Evolutionary conservation across 2,113 vertebrate genomes (phyloP).

Genomic region (Uropsilus gracilis): DNA sequence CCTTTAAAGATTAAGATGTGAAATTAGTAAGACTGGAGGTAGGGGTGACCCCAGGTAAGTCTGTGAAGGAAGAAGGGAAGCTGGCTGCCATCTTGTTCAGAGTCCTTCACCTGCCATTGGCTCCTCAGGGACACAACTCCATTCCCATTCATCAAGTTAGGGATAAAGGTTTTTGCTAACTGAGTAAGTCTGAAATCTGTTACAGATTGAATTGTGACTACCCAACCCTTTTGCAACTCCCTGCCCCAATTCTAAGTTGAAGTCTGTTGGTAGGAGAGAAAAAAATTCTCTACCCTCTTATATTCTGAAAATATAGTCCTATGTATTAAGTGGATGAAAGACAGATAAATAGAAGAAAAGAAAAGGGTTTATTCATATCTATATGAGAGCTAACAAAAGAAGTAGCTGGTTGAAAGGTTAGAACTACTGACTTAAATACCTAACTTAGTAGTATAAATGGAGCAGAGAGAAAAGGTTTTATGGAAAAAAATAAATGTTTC

Average conservation of each 20-base stretch:
- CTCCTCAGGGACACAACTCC: neutral
- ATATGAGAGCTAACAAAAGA: neutral
- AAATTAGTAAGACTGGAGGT: neutral
- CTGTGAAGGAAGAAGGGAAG: neutral
- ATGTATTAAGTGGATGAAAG: neutral
- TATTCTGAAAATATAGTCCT: neutral
- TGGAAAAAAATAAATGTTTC: neutral
- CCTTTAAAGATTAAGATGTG: neutral
- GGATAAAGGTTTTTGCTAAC: neutral
- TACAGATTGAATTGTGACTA: neutral
- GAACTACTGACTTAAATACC: neutral
- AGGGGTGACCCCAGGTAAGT: neutral
- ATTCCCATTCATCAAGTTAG: neutral
- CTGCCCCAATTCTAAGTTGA: neutral
- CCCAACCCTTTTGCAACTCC: too few species aligned
- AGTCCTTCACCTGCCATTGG: neutral
- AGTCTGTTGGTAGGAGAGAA: neutral
- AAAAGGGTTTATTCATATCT: neutral
- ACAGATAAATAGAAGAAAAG: neutral
- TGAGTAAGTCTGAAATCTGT: neutral
- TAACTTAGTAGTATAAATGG: neutral
- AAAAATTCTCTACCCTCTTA: neutral
- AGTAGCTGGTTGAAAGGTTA: neutral
- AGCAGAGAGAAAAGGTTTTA: neutral
- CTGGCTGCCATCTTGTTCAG: accelerated